Base-by-base conservation (phyloP, 2,113 vertebrate species). In the Seriola aureovittata region DNA sequence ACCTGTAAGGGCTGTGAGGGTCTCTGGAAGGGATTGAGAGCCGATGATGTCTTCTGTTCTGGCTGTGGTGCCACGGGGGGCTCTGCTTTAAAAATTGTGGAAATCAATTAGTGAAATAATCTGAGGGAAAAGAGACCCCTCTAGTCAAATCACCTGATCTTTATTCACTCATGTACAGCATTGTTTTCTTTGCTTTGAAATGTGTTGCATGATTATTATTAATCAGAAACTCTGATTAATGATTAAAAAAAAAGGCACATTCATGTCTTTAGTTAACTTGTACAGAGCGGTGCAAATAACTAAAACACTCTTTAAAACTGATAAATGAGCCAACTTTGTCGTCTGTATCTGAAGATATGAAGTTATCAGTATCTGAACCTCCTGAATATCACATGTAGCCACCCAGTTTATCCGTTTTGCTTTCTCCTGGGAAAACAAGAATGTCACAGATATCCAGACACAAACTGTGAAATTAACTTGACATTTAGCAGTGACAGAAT, bases 11-110 rank as follows among this genome's bases (percentile, higher is more conserved):
- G 68, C 36, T 93, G 91, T 1, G 77, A 68, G 0, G 92, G 88
- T 50, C 85, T 95, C 86, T 90, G 89, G 90, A 96, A 95, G 1
- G 90, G 94, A 70, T 91, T 93, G 7, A 91, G 54, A 21, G 82
- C 76, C 11, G 79, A 32, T 3, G 54, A 8, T 0, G 71, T 77
- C 21, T 67, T 90, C 63, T 85, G 94, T 23, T 93, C 82, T 21
- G 87, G 72, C 12, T 69, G 78, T 0, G 82, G 73, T 8, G 57
- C 88, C 25, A 63, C 83, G 14, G 81, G 16, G 1, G 25, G 62
- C 19, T 94, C 95, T 94, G 86, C 0, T 65, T 68, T n/a, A 7
- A 55, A 63, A 17, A 23, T 48, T 2, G 6, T 1, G 36, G 21
- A 44, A 14, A 4, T 65, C 25, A 60, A 8, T n/a, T 3, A 14